Percentiles rank a stretch among this genome's conserved stretches.
These are phyloP conservation scores for Albula goreensis DNA, from an alignment of 2,113 vertebrate genomes.

Conservation along the genomic window DNA sequence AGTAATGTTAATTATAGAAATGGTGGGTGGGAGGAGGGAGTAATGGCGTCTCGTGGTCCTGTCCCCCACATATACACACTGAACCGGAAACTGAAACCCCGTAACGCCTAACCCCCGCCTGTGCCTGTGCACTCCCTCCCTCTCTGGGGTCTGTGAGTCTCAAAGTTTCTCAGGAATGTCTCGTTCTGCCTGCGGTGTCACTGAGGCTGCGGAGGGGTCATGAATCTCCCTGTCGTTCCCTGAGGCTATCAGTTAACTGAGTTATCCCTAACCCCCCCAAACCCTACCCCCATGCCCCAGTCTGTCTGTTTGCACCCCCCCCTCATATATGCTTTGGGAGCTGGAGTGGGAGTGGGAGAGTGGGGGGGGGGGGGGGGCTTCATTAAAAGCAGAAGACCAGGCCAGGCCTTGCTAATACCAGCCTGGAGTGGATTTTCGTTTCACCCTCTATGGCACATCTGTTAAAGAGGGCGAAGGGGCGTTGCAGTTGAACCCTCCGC, in stretches of 20 bases:
- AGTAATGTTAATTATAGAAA: slow-evolving; percentile 10
- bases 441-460: slow-evolving; percentile 28
- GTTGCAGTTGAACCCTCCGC: not conserved
- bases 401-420: slow-evolving; percentile 44
- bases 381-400: slow-evolving; percentile 45
- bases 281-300: slow-evolving; percentile 33
- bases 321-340: not conserved
- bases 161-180: slow-evolving; percentile 75
- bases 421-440: slow-evolving; percentile 43
- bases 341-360: not conserved
- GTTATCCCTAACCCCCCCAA: slow-evolving; percentile 59
- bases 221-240: slow-evolving; percentile 66
- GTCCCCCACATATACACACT: not conserved
- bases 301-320: slow-evolving; percentile 6
- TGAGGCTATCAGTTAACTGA: slow-evolving; percentile 76
- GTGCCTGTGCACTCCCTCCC: slow-evolving; percentile 27
- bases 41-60: not conserved
- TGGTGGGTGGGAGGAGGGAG: not conserved
- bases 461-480: not conserved
- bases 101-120: not conserved
- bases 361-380: slow-evolving; percentile 26
- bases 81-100: no score
- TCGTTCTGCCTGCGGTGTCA: slow-evolving; percentile 64
- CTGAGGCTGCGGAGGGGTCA: slow-evolving; percentile 70
- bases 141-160: slow-evolving; percentile 62